phyloP scores from a whole-genome alignment of 35 echinoderm and acorn worm species.

The Diadema setosum region DNA sequence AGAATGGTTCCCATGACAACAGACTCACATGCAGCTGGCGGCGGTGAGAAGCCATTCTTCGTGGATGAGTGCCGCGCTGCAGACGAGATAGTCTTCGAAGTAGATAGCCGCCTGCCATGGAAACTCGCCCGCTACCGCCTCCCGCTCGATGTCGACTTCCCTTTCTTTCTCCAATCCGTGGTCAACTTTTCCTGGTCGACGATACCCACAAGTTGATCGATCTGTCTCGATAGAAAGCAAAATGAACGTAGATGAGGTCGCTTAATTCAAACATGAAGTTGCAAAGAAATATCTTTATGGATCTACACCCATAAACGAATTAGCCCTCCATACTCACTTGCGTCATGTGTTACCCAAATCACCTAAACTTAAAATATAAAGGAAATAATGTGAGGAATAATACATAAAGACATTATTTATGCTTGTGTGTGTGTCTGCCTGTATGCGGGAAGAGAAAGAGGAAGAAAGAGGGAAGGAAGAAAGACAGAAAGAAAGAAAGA shows the following conservation, averaged over 20 bases:
- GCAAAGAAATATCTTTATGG: no score
- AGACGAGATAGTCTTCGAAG: background rate
- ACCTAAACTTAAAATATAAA: no score
- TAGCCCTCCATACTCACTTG: no score
- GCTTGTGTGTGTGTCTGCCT: no score
- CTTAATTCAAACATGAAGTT: no score
- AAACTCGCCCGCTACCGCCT: background rate
- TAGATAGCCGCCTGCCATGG: background rate
- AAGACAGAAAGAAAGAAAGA: background rate
- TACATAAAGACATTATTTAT: no score
- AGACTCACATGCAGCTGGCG: conserved; percentile 4
- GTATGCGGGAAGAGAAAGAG: background rate
- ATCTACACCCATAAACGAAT: no score
- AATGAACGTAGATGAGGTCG: no score
- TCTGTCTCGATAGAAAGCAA: no score
- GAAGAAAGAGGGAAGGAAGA: background rate
- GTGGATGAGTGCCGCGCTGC: conserved; percentile 6
- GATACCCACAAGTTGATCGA: background rate
- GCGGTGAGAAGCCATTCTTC: background rate
- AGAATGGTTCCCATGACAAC: no score
- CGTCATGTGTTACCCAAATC: no score
- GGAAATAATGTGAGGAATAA: no score
- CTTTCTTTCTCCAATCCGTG: background rate
- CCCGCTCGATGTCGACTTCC: background rate
- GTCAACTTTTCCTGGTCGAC: background rate